Evolutionary conservation across 2,888 invertebrate genomes (phyloP).

Genomic region (Eucriotettix oculatus): DNA sequence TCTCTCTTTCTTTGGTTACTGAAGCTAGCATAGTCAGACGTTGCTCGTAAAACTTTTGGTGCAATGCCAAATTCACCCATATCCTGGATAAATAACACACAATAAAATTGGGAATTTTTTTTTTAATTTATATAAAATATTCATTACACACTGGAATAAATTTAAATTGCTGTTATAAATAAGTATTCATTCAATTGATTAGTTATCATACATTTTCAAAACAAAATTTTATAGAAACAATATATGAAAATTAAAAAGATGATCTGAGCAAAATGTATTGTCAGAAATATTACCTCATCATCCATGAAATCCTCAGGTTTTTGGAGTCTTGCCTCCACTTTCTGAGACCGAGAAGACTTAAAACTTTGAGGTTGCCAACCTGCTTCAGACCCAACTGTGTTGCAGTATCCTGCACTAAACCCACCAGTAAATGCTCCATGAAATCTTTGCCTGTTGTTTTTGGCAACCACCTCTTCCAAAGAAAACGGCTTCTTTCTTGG

Average conservation of each 20-base stretch:
- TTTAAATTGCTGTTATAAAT: too few relatives aligned
- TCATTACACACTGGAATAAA: too few relatives aligned
- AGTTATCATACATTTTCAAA: too few relatives aligned
- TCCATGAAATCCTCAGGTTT: slow-evolving; percentile 95
- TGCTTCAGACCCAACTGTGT: slow-evolving; percentile 89
- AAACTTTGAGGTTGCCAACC: slow-evolving; percentile 88
- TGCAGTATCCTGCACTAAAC: slow-evolving; percentile 95
- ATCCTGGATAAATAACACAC: slow-evolving; percentile 35
- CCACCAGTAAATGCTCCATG: slow-evolving; percentile 99
- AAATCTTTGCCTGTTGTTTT: slow-evolving; percentile 78
- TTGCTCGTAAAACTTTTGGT: slow-evolving; percentile 66
- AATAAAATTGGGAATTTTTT: background rate
- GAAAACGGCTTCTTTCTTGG: slow-evolving; percentile 64
- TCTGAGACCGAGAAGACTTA: slow-evolving; percentile 69
- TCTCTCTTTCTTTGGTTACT: slow-evolving; percentile 16
- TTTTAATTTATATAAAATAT: too few relatives aligned
- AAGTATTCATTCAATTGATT: too few relatives aligned
- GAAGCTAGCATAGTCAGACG: slow-evolving; percentile 47
- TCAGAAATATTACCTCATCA: slow-evolving; percentile 45
- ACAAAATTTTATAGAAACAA: too few relatives aligned
- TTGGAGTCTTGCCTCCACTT: slow-evolving; percentile 36
- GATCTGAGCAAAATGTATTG: background rate
- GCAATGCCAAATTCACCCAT: slow-evolving; percentile 90
- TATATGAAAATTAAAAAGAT: background rate
- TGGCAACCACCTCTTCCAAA: slow-evolving; percentile 74